Evolutionary conservation across 2,888 invertebrate genomes (phyloP).

Genomic region (Flexamia atlantica): DNA sequence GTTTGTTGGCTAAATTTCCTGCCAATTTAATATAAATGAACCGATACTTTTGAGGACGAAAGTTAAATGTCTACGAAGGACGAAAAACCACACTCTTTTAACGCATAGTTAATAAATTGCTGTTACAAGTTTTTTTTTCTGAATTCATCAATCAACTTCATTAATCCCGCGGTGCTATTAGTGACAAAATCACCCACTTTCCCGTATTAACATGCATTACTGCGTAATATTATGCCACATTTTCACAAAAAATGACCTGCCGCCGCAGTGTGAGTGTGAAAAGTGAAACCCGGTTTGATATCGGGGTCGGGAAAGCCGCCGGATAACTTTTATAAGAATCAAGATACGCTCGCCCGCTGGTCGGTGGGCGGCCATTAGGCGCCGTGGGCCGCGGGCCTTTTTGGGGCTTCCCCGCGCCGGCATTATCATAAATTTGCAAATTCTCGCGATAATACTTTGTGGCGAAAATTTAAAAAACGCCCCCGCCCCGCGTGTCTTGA

Average conservation of each 20-base stretch:
- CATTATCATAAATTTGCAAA: slow-evolving; percentile 34
- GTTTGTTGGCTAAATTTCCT: too few relatives aligned
- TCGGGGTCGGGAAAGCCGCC: neutral
- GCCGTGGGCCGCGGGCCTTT: neutral
- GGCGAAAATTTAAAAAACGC: neutral
- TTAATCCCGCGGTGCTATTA: too few relatives aligned
- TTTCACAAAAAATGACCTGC: neutral
- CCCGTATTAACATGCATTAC: too few relatives aligned
- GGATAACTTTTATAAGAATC: slow-evolving; percentile 1
- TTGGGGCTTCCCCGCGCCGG: neutral
- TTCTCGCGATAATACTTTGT: slow-evolving; percentile 2
- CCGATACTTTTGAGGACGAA: too few relatives aligned
- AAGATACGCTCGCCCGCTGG: neutral
- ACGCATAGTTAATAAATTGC: too few relatives aligned
- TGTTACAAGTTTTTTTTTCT: too few relatives aligned
- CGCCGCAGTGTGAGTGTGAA: neutral
- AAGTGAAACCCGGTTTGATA: slow-evolving; percentile 4
- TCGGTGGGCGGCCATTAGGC: slow-evolving; percentile 16
- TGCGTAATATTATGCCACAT: too few relatives aligned
- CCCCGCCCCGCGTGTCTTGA: neutral
- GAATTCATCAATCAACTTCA: too few relatives aligned
- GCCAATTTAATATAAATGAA: too few relatives aligned
- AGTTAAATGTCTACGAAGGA: too few relatives aligned
- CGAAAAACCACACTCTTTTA: too few relatives aligned
- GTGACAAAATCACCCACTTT: too few relatives aligned